These are phyloP conservation scores for Bacillus rossius DNA, from an alignment of 1,140 invertebrate genomes.

Conservation along the genomic window DNA sequence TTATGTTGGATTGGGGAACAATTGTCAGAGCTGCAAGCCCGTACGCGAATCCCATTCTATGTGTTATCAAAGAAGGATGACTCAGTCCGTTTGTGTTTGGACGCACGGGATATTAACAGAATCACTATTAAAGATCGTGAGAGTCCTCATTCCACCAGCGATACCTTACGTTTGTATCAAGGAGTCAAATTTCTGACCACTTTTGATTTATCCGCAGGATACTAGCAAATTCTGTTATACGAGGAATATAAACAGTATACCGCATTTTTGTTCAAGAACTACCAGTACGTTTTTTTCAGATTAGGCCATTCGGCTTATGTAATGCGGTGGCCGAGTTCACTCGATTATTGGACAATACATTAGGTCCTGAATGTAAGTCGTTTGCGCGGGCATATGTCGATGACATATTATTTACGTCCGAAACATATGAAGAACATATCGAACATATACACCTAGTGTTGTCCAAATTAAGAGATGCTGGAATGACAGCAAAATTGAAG, in stretches of 20 bases:
- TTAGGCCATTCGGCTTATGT: not conserved
- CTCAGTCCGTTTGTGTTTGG: not conserved
- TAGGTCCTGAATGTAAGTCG: not conserved
- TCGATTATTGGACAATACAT: not conserved
- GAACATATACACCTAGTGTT: not conserved
- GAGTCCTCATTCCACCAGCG: not conserved
- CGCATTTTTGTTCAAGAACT: not conserved
- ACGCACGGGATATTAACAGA: not conserved
- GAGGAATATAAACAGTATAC: not conserved
- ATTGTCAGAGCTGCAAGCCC: not conserved
- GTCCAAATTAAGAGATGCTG: not conserved
- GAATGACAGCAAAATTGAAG: not conserved
- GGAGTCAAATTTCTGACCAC: not conserved
- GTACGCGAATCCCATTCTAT: not conserved
- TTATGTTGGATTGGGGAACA: not conserved
- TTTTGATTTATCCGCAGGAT: not conserved
- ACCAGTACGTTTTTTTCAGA: not conserved
- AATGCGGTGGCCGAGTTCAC: not conserved
- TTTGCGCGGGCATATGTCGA: not conserved
- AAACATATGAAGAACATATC: not conserved
- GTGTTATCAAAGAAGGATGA: slow-evolving; percentile 4
- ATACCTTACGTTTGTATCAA: not conserved
- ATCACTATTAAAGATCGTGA: not conserved
- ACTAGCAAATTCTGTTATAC: not conserved
- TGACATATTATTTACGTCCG: not conserved